These are phyloP conservation scores for Formicarius rufipectus DNA, from an alignment of 2,113 vertebrate species.

Conservation along the genomic window DNA sequence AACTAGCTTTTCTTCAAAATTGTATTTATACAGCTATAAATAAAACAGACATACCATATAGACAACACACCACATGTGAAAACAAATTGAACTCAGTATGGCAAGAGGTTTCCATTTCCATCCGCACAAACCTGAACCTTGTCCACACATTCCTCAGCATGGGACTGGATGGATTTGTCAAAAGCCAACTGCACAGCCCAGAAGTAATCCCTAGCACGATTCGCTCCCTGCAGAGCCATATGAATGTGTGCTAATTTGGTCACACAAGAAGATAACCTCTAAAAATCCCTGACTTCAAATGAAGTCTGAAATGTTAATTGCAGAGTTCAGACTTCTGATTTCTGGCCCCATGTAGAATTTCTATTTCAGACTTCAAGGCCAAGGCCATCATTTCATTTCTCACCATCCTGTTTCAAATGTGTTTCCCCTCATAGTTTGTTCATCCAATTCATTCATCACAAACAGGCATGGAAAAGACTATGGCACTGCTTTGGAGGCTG, in stretches of 20 bases:
- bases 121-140: constrained; percentile 52
- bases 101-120: constrained; percentile 44
- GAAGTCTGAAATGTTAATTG: constrained; percentile 38
- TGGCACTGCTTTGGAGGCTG: neutral
- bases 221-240: neutral
- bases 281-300: constrained; percentile 43
- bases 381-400: constrained; percentile 55
- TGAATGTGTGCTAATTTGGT: neutral
- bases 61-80: constrained; percentile 52
- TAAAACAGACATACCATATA: constrained; percentile 54
- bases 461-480: neutral
- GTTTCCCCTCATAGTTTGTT: neutral
- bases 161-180: constrained; percentile 44
- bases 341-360: neutral
- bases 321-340: neutral
- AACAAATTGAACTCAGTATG: constrained; percentile 45
- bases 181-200: constrained; percentile 10
- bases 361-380: constrained; percentile 31
- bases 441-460: neutral
- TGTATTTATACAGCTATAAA: constrained; percentile 57
- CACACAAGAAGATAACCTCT: constrained; percentile 33
- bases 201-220: neutral
- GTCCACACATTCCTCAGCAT: constrained; percentile 21
- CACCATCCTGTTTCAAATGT: neutral
- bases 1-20: neutral